A percentile compares a stretch with the other conserved stretches of the same genome.
phyloP scores from a whole-genome alignment of 2,888 invertebrate species.

The Stenotaenia linearis region DNA sequence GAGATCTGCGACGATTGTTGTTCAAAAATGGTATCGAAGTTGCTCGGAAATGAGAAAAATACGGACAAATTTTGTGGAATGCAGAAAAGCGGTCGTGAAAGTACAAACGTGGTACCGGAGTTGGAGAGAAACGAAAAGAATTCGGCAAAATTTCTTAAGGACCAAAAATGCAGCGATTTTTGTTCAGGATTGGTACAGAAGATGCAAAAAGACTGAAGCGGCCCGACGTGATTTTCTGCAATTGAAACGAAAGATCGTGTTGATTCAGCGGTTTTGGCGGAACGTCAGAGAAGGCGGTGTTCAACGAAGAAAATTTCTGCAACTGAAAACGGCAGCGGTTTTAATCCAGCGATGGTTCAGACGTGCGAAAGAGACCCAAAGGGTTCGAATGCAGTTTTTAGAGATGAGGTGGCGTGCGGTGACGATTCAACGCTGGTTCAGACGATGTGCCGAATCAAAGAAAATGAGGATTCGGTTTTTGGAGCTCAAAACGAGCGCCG shows the following conservation, averaged over 20 bases:
- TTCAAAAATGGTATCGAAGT: slow-evolving; percentile 35
- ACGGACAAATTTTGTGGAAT: background rate
- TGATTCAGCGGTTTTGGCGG: background rate
- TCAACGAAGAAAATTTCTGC: background rate
- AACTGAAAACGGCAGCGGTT: background rate
- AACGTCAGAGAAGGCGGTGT: background rate
- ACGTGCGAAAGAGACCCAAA: background rate
- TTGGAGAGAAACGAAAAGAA: background rate
- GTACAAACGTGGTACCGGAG: slow-evolving; percentile 28
- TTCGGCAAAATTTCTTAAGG: background rate
- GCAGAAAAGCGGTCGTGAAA: background rate
- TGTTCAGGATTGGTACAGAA: background rate
- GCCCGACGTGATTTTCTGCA: background rate
- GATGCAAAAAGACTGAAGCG: background rate
- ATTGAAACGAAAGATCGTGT: background rate
- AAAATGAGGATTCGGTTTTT: background rate
- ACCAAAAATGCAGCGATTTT: background rate
- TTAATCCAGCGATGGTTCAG: background rate
- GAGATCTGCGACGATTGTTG: slow-evolving; percentile 27
- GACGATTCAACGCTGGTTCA: background rate
- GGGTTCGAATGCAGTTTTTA: background rate
- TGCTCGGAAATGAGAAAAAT: background rate
- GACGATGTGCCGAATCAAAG: background rate
- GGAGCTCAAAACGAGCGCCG: background rate
- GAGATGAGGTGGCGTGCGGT: background rate